phyloP scores from a whole-genome alignment of 2,113 vertebrate genomes.

The Thryonomys swinderianus region DNA sequence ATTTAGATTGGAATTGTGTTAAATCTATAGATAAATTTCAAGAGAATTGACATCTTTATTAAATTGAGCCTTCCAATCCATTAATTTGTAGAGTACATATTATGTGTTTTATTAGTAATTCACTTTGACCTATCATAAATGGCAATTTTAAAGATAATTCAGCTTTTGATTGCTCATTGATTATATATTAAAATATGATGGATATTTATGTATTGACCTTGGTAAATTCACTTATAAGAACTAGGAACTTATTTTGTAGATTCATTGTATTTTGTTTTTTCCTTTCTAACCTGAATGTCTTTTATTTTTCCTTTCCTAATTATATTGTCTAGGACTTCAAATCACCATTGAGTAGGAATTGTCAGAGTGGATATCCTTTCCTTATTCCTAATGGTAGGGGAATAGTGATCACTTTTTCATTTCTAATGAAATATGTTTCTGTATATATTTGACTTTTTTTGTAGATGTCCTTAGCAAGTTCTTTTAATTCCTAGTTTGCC shows the following conservation, averaged over 20 bases:
- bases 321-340: not conserved
- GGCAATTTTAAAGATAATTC: not conserved
- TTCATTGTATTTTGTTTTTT: not conserved
- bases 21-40: slow-evolving; percentile 34
- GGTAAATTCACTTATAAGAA: not conserved
- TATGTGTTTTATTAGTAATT: slow-evolving; percentile 4
- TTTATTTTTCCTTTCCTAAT: not conserved
- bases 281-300: not conserved
- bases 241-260: not conserved
- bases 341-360: not conserved
- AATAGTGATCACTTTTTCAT: not conserved
- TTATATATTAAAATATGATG: slow-evolving; percentile 29
- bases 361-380: not conserved
- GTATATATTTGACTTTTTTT: not conserved
- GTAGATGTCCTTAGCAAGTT: not conserved
- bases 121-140: not conserved
- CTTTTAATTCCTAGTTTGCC: not conserved
- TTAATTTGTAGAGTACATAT: not conserved
- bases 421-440: not conserved
- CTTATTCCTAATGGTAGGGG: not conserved
- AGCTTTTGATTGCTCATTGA: not conserved
- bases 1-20: slow-evolving; percentile 12
- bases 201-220: slow-evolving; percentile 13
- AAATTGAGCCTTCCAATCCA: not conserved
- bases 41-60: slow-evolving; percentile 26